phyloP scores from a whole-genome alignment of 2,888 invertebrate genomes.

The Trichacis sp. region DNA sequence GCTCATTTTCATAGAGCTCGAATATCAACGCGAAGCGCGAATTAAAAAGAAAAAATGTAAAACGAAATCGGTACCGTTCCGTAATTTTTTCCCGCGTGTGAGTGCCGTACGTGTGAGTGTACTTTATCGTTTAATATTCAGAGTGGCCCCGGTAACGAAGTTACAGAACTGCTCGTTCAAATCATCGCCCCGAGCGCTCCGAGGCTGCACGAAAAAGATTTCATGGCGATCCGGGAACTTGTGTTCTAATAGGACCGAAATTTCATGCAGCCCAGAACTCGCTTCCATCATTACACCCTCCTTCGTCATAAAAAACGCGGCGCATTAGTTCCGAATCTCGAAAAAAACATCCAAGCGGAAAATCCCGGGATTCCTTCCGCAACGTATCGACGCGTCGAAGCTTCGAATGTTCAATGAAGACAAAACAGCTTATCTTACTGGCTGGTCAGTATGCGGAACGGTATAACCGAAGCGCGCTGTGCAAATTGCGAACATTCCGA shows the following conservation, averaged over 20 bases:
- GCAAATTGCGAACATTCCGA: conserved; percentile 62
- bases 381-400: conserved; percentile 12
- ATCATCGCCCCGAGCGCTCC: conserved; percentile 34
- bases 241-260: conserved; percentile 20
- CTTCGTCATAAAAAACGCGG: conserved; percentile 1
- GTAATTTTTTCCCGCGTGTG: not conserved
- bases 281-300: too few species aligned
- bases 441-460: conserved; percentile 47
- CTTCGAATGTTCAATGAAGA: conserved; percentile 28
- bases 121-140: conserved; percentile 56
- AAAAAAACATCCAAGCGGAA: too few species aligned
- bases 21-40: not conserved
- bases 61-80: not conserved
- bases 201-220: conserved; percentile 14
- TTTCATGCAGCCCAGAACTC: conserved; percentile 8
- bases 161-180: conserved; percentile 44
- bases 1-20: too few species aligned
- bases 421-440: conserved; percentile 39
- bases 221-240: conserved; percentile 10
- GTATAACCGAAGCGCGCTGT: conserved; percentile 54
- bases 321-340: not conserved
- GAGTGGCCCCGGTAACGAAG: conserved; percentile 45
- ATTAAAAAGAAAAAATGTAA: not conserved
- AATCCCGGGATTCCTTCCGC: not conserved
- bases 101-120: conserved; percentile 22